Conservation (phyloP, 92 coral and sea anemone genomes). For the Parazoanthus darwini region DNA sequence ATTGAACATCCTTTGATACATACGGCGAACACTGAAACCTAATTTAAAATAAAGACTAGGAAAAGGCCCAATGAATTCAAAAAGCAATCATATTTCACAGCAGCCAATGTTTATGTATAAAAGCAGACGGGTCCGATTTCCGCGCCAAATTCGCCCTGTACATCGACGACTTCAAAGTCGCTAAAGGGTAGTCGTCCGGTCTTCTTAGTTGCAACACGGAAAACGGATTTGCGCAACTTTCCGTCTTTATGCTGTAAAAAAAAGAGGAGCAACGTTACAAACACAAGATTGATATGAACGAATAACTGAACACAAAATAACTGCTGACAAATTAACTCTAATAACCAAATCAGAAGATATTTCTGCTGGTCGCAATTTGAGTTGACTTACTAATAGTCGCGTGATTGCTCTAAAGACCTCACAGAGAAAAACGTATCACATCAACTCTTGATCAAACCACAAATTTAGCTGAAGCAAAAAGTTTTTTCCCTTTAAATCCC, state of each 20-base stretch:
- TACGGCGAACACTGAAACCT: slow-evolving; percentile 24
- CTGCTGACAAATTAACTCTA: too few species aligned
- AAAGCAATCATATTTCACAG: slow-evolving; percentile 25
- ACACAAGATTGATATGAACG: neutral
- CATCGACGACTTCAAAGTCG: slow-evolving; percentile 80
- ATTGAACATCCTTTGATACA: neutral
- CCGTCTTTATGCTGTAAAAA: slow-evolving; percentile 60
- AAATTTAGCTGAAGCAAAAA: too few species aligned
- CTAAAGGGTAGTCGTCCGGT: slow-evolving; percentile 87
- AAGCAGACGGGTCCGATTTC: slow-evolving; percentile 97
- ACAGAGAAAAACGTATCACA: too few species aligned
- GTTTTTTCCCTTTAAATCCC: too few species aligned
- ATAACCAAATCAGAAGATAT: too few species aligned
- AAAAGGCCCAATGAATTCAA: neutral
- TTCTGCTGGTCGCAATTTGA: too few species aligned
- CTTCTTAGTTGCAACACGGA: slow-evolving; percentile 69
- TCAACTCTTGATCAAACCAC: too few species aligned
- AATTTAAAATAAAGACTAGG: slow-evolving; percentile 13
- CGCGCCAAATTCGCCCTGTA: slow-evolving; percentile 83
- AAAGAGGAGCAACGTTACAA: neutral
- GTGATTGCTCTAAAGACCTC: too few species aligned
- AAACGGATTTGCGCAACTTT: slow-evolving; percentile 64
- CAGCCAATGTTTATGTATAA: slow-evolving; percentile 41
- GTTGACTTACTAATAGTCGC: too few species aligned
- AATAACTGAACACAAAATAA: neutral